These are phyloP conservation scores for Theodoxus fluviatilis DNA, from an alignment of 2,888 invertebrate species.

Conservation along the genomic window DNA sequence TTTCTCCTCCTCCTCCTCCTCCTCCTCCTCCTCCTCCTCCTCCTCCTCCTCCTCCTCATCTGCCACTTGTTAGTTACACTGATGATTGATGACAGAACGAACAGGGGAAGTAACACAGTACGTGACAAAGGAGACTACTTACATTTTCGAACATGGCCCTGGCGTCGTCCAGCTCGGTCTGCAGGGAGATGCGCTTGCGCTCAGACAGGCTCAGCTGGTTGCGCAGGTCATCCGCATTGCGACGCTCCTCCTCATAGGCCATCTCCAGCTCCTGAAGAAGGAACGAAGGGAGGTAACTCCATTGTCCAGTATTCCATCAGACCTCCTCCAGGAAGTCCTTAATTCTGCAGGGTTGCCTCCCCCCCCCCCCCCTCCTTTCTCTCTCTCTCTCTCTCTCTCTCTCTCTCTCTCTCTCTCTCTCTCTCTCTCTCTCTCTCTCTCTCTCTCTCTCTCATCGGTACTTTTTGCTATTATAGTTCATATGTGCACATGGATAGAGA, in stretches of 20 bases:
- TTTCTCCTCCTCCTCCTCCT: conserved; percentile 14
- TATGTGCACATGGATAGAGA: too few species aligned
- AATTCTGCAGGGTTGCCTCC: too few species aligned
- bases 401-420: too few species aligned
- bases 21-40: conserved; percentile 6
- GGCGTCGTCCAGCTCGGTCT: conserved; percentile 92
- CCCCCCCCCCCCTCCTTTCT: too few species aligned
- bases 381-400: too few species aligned
- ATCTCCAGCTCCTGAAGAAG: conserved; percentile 61
- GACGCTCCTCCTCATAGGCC: conserved; percentile 61
- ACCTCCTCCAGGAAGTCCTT: neutral
- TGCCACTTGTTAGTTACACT: neutral
- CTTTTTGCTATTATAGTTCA: too few species aligned
- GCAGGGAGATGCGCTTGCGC: conserved; percentile 72
- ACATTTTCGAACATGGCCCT: conserved; percentile 67
- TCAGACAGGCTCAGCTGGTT: conserved; percentile 59
- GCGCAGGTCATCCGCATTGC: conserved; percentile 60
- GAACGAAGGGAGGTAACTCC: neutral
- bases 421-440: too few species aligned
- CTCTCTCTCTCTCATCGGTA: too few species aligned
- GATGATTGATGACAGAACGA: neutral
- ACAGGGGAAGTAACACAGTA: neutral
- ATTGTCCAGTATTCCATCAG: neutral
- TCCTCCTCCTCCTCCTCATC: neutral
- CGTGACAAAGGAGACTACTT: conserved; percentile 36